Conservation (phyloP, 2,797 vertebrate species). For the Cuculus canorus region DNA sequence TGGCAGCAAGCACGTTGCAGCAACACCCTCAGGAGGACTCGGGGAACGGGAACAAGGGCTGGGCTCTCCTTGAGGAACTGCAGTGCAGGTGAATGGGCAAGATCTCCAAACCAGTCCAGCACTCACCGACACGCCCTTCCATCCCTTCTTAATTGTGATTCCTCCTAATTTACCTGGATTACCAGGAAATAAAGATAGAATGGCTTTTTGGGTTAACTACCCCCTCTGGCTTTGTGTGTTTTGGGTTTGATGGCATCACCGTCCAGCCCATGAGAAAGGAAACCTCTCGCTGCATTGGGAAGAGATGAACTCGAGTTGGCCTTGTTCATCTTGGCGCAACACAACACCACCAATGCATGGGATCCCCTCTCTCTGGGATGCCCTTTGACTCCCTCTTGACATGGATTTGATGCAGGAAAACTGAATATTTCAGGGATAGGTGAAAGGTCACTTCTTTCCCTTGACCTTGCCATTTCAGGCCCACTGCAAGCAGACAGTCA, state of each 20-base stretch:
- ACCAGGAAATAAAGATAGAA: not conserved
- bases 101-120: slow-evolving; percentile 9
- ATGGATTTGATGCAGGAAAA: not conserved
- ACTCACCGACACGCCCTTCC: not conserved
- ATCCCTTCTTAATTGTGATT: slow-evolving; percentile 15
- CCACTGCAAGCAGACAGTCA: not conserved
- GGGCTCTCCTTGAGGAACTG: not conserved
- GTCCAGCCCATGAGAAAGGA: not conserved
- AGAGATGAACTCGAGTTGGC: not conserved
- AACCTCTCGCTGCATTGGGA: not conserved
- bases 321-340: not conserved
- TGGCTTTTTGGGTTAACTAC: not conserved
- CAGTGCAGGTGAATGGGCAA: not conserved
- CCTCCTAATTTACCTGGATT: slow-evolving; percentile 2
- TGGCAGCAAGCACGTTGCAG: not conserved
- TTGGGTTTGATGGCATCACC: not conserved
- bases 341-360: accelerated
- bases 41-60: not conserved
- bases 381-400: not conserved
- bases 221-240: accelerated
- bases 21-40: not conserved
- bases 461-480: not conserved
- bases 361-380: not conserved
- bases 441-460: not conserved
- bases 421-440: not conserved